Conservation (phyloP, 2,113 vertebrate genomes). For the Dicentrarchus labrax region DNA sequence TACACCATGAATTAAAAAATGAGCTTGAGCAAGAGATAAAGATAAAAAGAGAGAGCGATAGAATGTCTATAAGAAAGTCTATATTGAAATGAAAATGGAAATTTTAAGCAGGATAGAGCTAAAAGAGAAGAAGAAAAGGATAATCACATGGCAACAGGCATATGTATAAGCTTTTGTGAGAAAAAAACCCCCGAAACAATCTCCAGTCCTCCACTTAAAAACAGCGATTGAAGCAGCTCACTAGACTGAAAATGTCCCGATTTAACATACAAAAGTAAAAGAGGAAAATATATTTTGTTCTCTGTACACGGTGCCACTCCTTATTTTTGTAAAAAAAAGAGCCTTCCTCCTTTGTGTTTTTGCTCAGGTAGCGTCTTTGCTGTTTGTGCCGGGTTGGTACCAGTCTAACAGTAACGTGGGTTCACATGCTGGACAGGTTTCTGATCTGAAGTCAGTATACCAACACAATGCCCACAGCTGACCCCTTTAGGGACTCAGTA, state of each 20-base stretch:
- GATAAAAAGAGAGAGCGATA: background rate
- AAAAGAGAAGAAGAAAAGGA: constrained; percentile 51
- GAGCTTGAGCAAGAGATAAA: background rate
- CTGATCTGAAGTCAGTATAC: constrained; percentile 46
- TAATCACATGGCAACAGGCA: constrained; percentile 59
- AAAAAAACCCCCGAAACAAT: constrained; percentile 69
- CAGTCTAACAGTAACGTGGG: constrained; percentile 40
- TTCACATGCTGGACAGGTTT: constrained; percentile 37
- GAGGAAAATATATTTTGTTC: constrained; percentile 99
- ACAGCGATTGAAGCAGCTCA: constrained; percentile 88
- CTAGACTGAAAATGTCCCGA: constrained; percentile 88
- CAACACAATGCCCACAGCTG: constrained; percentile 42
- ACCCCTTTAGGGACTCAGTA: constrained; percentile 20
- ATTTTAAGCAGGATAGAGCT: constrained; percentile 65
- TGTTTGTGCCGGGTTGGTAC: constrained; percentile 57
- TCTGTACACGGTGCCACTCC: constrained; percentile 92
- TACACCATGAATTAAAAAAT: constrained; percentile 68
- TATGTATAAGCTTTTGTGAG: constrained; percentile 63
- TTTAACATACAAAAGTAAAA: constrained; percentile 98
- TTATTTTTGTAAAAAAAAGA: constrained; percentile 80
- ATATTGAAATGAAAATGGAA: constrained; percentile 77
- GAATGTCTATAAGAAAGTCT: constrained; percentile 6
- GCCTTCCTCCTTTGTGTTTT: constrained; percentile 66
- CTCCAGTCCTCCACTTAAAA: constrained; percentile 86
- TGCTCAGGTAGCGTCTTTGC: constrained; percentile 61